Percentiles rank a stretch among this genome's conserved stretches.
These are phyloP conservation scores for Colostygia pectinataria DNA, from an alignment of 2,888 invertebrate species.

Conservation along the genomic window DNA sequence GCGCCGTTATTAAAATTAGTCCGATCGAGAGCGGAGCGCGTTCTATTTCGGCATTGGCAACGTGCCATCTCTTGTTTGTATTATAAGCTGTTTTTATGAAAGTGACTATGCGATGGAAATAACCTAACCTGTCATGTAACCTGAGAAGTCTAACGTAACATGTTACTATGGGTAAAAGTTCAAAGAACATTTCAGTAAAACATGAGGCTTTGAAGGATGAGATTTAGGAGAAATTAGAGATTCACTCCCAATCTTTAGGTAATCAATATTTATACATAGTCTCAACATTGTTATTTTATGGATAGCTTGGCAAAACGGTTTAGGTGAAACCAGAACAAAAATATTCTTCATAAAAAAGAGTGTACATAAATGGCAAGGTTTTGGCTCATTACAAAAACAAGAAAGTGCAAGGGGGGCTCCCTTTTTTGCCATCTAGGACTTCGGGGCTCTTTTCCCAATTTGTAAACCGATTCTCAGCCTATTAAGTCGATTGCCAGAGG, in stretches of 20 bases:
- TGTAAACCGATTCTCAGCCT: too few species aligned
- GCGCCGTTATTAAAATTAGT: slow-evolving; percentile 78
- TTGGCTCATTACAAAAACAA: too few species aligned
- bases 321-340: too few species aligned
- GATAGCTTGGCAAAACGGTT: too few species aligned
- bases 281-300: too few species aligned
- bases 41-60: slow-evolving; percentile 77
- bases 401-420: too few species aligned
- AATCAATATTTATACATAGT: background rate
- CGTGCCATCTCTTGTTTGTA: slow-evolving; percentile 81
- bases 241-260: background rate
- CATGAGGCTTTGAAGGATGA: slow-evolving; percentile 9
- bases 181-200: background rate
- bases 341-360: too few species aligned
- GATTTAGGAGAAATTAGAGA: background rate
- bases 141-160: slow-evolving; percentile 65
- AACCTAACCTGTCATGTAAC: slow-evolving; percentile 80
- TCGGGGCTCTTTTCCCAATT: too few species aligned
- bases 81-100: slow-evolving; percentile 84
- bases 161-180: slow-evolving; percentile 30
- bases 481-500: too few species aligned
- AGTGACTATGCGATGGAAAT: slow-evolving; percentile 81
- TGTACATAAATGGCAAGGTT: too few species aligned
- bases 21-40: slow-evolving; percentile 74
- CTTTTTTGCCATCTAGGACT: too few species aligned